Base-by-base conservation (phyloP, 1,140 invertebrate genomes). In the Ceratina australensis region DNA sequence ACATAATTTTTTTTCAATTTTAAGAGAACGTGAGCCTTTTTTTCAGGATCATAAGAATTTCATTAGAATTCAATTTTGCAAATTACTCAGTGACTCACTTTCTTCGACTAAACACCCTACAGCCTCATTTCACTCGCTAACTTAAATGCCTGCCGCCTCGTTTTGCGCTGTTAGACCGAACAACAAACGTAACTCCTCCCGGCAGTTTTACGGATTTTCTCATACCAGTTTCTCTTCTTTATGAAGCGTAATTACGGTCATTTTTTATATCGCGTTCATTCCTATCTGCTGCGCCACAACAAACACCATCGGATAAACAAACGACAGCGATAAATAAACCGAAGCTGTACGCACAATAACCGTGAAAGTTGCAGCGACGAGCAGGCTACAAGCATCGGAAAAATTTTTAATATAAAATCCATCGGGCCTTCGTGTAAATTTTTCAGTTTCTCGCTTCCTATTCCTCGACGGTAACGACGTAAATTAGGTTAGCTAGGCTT, bases 161-260 rank as follows among this genome's bases (percentile, higher is more conserved):
- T 26, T 50, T 26, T 20, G 16, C 64, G 3, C 15, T 50, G 13
- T 28, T 20, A 28, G 16, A 28, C 24, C 49, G 24, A 54, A 54
- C 18, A 54, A 20, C 24, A 5, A n/a, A 1, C 0, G 15, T 2
- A 20, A 24, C 18, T 52, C 59, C 33, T 26, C 16, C 10, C 42
- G 42, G 12, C 20, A 20, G n/a, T 59, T 24, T 26, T 47, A 13
- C 28, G 22, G 10, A 26, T 42, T 15, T 59, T 42, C 16, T 71
- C 54, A 0, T 5, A 24, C 1, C 54, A 18, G 13, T 72, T 63
- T 72, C 71, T 63, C 59, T 22, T 72, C 71, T 72, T 63, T 63
- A 50, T 3, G 59, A 52, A 33, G 3, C 59, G 24, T 52, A 72
- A 63, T 63, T 72, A 49, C 47, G 16, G 47, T 24, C 28, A 72